Evolutionary conservation across 2,888 invertebrate genomes (phyloP).

Genomic region (Acronicta leporina): DNA sequence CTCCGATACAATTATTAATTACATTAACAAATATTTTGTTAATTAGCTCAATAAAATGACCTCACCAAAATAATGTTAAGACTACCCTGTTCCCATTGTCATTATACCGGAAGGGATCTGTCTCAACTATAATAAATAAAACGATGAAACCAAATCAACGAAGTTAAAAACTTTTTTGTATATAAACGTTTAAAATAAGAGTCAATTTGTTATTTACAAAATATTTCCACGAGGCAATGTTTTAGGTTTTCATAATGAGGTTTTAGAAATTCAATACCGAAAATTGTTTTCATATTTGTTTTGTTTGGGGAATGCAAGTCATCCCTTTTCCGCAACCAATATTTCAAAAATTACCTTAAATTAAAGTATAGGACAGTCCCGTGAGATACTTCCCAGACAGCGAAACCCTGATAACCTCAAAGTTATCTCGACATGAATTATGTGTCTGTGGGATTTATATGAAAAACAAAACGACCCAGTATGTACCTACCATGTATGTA

Average conservation of each 20-base stretch:
- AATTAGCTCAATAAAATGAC: conserved; percentile 35
- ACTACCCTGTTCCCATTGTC: conserved; percentile 52
- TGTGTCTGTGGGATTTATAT: conserved; percentile 41
- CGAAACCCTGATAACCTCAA: conserved; percentile 28
- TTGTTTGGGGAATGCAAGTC: conserved; percentile 13
- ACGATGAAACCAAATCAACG: conserved; percentile 5
- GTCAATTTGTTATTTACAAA: conserved; percentile 1
- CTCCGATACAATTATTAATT: no score
- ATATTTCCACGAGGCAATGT: neutral
- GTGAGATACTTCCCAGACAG: conserved; percentile 10
- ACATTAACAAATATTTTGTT: conserved; percentile 14
- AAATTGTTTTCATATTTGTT: conserved; percentile 17
- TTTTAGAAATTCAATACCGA: conserved; percentile 11
- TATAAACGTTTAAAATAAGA: neutral
- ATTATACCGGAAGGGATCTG: conserved; percentile 61
- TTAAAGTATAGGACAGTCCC: conserved; percentile 22
- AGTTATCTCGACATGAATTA: conserved; percentile 49
- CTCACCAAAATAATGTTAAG: conserved; percentile 38
- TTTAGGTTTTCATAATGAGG: neutral
- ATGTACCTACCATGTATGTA: conserved; percentile 2
- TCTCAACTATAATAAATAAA: conserved; percentile 25
- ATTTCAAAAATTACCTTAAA: conserved; percentile 31
- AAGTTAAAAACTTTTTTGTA: conserved; percentile 4
- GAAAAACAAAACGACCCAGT: conserved; percentile 35
- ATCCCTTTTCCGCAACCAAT: conserved; percentile 23